Conservation (phyloP, 2,888 invertebrate species). For the Cantharis lateralis region DNA sequence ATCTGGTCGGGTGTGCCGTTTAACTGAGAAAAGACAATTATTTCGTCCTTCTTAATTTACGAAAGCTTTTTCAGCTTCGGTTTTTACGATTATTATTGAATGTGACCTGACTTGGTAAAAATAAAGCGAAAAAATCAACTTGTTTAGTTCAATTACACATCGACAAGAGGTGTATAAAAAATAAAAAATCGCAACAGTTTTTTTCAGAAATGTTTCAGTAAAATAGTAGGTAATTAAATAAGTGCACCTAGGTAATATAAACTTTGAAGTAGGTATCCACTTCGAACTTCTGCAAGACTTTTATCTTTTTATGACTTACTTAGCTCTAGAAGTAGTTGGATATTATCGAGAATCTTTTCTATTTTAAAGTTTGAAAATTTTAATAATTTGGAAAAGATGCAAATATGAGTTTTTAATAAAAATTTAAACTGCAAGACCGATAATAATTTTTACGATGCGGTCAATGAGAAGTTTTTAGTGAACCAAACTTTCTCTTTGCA, state of each 20-base stretch:
- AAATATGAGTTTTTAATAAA: neutral
- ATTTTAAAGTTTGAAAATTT: neutral
- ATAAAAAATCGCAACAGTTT: neutral
- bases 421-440: neutral
- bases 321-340: neutral
- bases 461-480: neutral
- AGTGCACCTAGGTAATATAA: neutral
- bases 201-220: neutral
- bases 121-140: neutral
- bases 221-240: neutral
- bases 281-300: neutral
- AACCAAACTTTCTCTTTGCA: neutral
- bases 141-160: neutral
- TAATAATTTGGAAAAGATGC: neutral
- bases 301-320: neutral
- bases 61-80: neutral
- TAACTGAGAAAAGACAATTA: neutral
- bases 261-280: neutral
- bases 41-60: neutral
- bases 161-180: neutral
- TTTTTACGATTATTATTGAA: neutral
- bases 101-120: neutral
- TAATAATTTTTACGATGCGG: neutral
- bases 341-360: neutral
- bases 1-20: neutral